Evolutionary conservation across 35 echinoderm and acorn worm species (phyloP), one percentile per base, ranked within the genome.

Genomic region (Patiria miniata): DNA sequence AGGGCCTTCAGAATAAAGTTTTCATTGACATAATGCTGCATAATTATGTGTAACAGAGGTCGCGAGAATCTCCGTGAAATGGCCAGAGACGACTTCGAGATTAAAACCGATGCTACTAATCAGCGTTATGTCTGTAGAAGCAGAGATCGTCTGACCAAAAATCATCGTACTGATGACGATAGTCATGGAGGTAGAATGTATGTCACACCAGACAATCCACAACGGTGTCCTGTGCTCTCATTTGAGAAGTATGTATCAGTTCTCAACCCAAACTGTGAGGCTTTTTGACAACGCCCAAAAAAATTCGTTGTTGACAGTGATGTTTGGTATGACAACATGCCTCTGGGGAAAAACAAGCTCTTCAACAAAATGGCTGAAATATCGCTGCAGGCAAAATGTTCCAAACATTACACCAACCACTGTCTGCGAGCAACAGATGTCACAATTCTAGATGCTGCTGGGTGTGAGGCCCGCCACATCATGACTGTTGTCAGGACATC

Each of bases 41-140:
- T 83, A 58, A n/a, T n/a, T n/a, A n/a, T 89, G n/a, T 89, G 87
- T 56, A 89, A 91, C 77, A 51, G 89, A 22, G 81, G 68, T 37
- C 22, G 89, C 19, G 61, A 77, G 55, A 90, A 90, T 50, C 17
- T 90, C 18, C 10, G 81, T 68, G 36, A 84, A 12, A 65, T 90
- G 39, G n/a, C 21, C 15, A 84, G 79, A 73, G 22, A 39, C 22
- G 89, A 85, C 54, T 76, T 91, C 3, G 39, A 77, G 30, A 47
- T 83, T 19, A 7, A 51, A 19, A 77, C 19, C 38, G 80, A 78
- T 53, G 61, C 68, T 40, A 78, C 37, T 37, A 65, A 44, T 77
- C n/a, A n/a, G n/a, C n/a, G n/a, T n/a, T n/a, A n/a, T 38, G 61
- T 86, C 51, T 87, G 47, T 21, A 50, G 65, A 78, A 53, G 17